phyloP scores from a whole-genome alignment of 2,113 vertebrate species.

The Aythya baeri region DNA sequence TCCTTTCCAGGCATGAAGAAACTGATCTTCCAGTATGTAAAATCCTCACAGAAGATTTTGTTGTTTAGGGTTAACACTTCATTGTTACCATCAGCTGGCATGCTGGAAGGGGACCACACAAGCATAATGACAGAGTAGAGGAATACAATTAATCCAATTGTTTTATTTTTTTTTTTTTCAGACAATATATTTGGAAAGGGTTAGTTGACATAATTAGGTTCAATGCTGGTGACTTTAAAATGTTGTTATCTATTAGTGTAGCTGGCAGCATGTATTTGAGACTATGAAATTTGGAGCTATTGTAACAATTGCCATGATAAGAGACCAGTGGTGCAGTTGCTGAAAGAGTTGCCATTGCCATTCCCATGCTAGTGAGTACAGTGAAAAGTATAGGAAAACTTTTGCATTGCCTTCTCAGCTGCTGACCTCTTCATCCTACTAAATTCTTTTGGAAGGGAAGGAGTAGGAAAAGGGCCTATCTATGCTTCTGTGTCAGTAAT shows the following conservation, averaged over 20 bases:
- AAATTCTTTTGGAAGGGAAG: background rate
- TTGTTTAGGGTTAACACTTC: background rate
- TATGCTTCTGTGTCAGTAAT: background rate
- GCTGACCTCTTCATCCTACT: background rate
- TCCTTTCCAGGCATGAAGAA: slow-evolving; percentile 6
- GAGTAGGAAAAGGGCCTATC: background rate
- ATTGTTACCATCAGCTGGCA: background rate
- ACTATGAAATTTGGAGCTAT: background rate
- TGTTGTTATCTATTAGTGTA: background rate
- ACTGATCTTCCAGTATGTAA: background rate
- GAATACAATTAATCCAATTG: background rate
- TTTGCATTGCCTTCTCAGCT: background rate
- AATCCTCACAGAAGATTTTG: background rate
- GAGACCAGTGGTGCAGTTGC: background rate
- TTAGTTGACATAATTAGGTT: background rate
- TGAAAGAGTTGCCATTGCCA: background rate
- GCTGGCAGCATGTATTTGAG: accelerated
- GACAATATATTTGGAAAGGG: background rate
- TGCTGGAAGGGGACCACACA: background rate
- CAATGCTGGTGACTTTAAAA: background rate
- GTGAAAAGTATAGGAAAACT: background rate
- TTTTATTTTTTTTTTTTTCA: background rate
- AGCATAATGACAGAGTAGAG: background rate
- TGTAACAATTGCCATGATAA: background rate
- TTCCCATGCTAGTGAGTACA: background rate